Evolutionary conservation across 2,797 vertebrate genomes (phyloP), one percentile per base, ranked within the genome.

Genomic region (Mormyrops attenuatus): DNA sequence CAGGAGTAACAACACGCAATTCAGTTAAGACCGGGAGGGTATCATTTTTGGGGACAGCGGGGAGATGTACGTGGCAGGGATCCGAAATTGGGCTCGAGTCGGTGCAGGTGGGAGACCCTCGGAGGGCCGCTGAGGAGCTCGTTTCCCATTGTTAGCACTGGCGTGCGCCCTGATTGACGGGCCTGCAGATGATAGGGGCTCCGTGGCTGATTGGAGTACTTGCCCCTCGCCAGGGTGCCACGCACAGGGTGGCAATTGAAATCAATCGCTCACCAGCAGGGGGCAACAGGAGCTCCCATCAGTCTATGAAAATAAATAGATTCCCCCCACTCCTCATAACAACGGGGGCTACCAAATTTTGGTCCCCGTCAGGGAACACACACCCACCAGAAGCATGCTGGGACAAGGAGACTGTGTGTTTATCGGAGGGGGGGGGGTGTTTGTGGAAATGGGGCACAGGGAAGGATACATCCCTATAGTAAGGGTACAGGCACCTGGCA

Each of bases 121-220:
- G 69, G 20, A 77, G 69, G 38, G 69, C 38, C 1, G 34, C 15
- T 0, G 26, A 73, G 66, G 86, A 53, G 44, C 49, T 22, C 22
- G 92, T 91, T 92, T 93, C 92, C 93, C 91, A 94, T 93, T 93
- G 93, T 89, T 93, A 92, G 93, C 89, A 73, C 91, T 77, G 49
- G 87, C 92, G 89, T 90, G 89, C 90, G 90, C 91, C 90, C 91
- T 95, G 95, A 95, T 92, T 95, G 95, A 95, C 95, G 94, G 94
- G 89, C 89, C 92, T 92, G 94, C 95, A 95, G 95, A 95, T 92
- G 92, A 93, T 94, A 92, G 94, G 93, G 89, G 94, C 93, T 87
- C 2, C 17, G 0, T 17, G 26, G 85, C 85, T 87, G 85, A 87
- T 87, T 87, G 85, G 30, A 55, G 53, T 55, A 17, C 85, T 87